Evolutionary conservation across 2,113 vertebrate genomes (phyloP), one percentile per base, ranked within the genome.

Genomic region (Bubo scandiacus): DNA sequence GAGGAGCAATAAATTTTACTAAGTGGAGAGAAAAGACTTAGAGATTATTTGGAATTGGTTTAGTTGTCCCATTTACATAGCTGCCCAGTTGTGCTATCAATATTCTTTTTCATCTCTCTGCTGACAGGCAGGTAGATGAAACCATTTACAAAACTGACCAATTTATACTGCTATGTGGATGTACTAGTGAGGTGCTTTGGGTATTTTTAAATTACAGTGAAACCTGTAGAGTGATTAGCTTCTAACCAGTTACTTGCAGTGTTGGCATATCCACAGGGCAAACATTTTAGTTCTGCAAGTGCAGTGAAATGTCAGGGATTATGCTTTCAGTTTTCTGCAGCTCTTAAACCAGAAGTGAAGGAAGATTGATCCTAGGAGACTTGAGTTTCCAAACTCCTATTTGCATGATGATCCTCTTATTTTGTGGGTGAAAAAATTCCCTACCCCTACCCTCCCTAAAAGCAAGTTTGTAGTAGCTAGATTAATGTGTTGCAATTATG

Each of bases 81-180:
- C 61, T 92, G 57, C 80, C 43, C 72, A 54, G 88, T 95, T 88
- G 84, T 34, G 54, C 73, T 57, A 83, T 94, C 81, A 92, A 29
- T 96, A 93, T 86, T 95, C 57, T 91, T 88, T 94, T 94, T 92
- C 65, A 79, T 93, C 68, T 88, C 67, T 68, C 67, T 87, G 36
- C 74, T 83, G 81, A 63, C 73, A 55, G 40, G 70, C 65, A 92
- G 32, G 71, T 93, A 82, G 94, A 85, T 92, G 57, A 95, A 90
- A 93, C 18, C 61, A 84, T 92, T 95, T 92, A 38, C 43, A 47
- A 75, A 94, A 9, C 68, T 91, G 73, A 63, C 68, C 38, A 43
- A 67, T 86, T 96, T 79, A 55, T 74, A 57, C 38, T 73, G 49
- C 67, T 62, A 0, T 58, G 38, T 58, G 29, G 55, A 78, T 86